These are phyloP conservation scores for Sciurus carolinensis DNA, from an alignment of 2,797 vertebrate genomes.

Conservation along the genomic window DNA sequence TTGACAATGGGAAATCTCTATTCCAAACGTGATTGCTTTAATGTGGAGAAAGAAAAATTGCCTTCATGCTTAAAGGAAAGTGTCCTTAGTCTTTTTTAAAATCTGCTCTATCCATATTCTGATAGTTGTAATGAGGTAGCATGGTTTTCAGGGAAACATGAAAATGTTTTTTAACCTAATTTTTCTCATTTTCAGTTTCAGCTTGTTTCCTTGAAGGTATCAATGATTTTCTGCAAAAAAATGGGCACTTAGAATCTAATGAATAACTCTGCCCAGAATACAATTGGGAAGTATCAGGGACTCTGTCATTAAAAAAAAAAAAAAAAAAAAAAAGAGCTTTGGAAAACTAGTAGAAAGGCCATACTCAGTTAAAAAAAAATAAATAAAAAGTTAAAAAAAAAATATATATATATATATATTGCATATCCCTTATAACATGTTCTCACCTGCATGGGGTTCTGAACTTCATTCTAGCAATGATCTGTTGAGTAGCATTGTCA, in stretches of 20 bases:
- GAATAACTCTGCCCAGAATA: not conserved
- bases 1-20: not conserved
- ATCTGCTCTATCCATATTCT: not conserved
- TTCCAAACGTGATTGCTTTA: not conserved
- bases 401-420: too few species aligned
- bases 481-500: not conserved
- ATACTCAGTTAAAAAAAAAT: not conserved
- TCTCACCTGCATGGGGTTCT: not conserved
- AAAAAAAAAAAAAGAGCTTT: not conserved
- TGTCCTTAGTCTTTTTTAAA: not conserved
- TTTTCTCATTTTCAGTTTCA: not conserved
- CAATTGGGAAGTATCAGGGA: not conserved
- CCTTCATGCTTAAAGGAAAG: not conserved
- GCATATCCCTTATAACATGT: not conserved
- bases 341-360: not conserved
- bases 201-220: not conserved
- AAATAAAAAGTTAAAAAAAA: too few species aligned
- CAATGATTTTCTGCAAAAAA: slow-evolving; percentile 5
- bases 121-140: not conserved
- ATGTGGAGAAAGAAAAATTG: not conserved
- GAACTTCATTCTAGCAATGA: not conserved
- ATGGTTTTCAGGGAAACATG: not conserved
- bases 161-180: not conserved
- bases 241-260: not conserved
- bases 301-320: slow-evolving; percentile 12